These are phyloP conservation scores for Melolontha melolontha DNA, from an alignment of 2,888 invertebrate species.

Conservation along the genomic window DNA sequence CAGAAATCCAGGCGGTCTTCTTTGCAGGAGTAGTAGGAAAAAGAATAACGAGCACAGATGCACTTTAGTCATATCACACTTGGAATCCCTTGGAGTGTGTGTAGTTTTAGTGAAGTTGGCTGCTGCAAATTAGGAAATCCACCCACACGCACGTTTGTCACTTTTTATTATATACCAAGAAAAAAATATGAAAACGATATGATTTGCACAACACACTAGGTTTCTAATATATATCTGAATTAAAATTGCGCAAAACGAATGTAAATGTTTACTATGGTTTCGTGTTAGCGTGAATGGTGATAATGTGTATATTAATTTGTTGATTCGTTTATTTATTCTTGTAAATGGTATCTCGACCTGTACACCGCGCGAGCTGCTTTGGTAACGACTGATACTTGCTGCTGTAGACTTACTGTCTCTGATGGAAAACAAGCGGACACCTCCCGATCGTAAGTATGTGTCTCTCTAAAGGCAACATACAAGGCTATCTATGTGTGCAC, in stretches of 20 bases:
- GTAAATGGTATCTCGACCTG: too few relatives aligned
- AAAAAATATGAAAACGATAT: background rate
- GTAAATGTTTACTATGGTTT: constrained; percentile 44
- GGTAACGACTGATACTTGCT: constrained; percentile 38
- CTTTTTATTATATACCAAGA: constrained; percentile 51
- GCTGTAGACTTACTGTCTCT: constrained; percentile 43
- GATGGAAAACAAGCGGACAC: constrained; percentile 34
- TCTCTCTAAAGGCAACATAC: constrained; percentile 9
- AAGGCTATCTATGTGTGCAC: constrained; percentile 23
- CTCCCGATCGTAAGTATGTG: constrained; percentile 23
- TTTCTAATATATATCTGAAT: constrained; percentile 53
- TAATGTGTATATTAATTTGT: constrained; percentile 40
- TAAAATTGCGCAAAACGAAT: constrained; percentile 40
- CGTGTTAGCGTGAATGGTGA: too few relatives aligned
- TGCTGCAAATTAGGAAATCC: constrained; percentile 62
- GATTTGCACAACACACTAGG: background rate
- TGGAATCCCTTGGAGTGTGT: constrained; percentile 44
- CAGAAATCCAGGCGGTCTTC: constrained; percentile 48
- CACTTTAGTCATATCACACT: constrained; percentile 51
- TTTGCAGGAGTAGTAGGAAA: constrained; percentile 45
- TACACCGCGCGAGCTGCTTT: constrained; percentile 19
- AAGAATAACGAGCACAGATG: constrained; percentile 48
- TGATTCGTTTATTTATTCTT: constrained; percentile 2
- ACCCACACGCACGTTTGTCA: constrained; percentile 56
- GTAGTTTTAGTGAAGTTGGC: constrained; percentile 25